Base-by-base conservation (phyloP, 2,113 vertebrate genomes). In the Illadopsis cleaveri region DNA sequence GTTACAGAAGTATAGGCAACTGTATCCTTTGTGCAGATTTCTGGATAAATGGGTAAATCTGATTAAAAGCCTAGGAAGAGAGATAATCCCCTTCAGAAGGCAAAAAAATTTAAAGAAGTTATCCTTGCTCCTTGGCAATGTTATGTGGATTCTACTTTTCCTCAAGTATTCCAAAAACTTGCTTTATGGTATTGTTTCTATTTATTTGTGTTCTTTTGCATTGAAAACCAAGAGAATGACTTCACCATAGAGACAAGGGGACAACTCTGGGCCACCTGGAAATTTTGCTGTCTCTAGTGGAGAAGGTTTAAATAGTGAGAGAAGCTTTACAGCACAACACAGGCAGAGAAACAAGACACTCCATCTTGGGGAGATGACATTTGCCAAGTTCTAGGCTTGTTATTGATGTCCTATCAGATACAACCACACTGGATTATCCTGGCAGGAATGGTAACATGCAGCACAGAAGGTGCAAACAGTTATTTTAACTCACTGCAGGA, bases 231-330 rank as follows among this genome's bases (percentile, higher is more conserved):
- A 31, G 20, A 69, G 54, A 88, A 83, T 20, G 5, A 51, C 33
- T 73, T 86, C 47, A 58, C 28, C 2, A 2, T 11, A 37, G 17
- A 47, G 69, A 72, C 16, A 84, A 91, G 51, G 28, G 64, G 28
- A 88, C 25, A 73, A 68, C 64, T 81, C 94, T 27, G 64, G 71
- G 27, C 85, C 92, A 92, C 85, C 48, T 79, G 94, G 90, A 90
- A 90, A 84, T 95, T 93, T 94, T 92, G n/a, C 90, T n/a, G 27
- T 92, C 71, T 90, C 79, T 68, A 60, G 56, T 81, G 94, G 61
- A 93, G 88, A 95, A 93, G 72, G 47, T 96, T 96, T 90, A 88
- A 95, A 96, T 96, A 97, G 96, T 96, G 96, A 94, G 90, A 97
- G 93, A 96, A 97, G 92, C 88, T 97, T 97, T 96, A 95, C 93